phyloP scores from a whole-genome alignment of 2,113 vertebrate species.

The Genyomyrus donnyi region DNA sequence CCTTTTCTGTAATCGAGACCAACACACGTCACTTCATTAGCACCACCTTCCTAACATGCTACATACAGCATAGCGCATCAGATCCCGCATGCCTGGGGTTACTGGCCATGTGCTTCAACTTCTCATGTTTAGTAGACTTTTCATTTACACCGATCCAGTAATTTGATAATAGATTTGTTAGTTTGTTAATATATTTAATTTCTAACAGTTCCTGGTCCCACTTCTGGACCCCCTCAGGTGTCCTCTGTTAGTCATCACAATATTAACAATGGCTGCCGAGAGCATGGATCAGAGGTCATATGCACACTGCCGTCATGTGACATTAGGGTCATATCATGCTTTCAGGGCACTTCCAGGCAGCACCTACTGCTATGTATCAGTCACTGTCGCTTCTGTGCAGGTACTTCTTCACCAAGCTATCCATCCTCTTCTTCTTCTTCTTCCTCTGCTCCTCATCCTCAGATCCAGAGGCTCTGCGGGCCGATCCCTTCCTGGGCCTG shows the following conservation, averaged over 20 bases:
- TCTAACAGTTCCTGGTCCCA: background rate
- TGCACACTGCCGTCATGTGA: background rate
- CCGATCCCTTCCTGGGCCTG: slow-evolving; percentile 75
- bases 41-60: background rate
- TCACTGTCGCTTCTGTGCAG: slow-evolving; percentile 93
- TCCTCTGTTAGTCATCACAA: background rate
- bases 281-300: background rate
- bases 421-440: slow-evolving; percentile 78
- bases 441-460: slow-evolving; percentile 52
- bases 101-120: background rate
- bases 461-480: background rate
- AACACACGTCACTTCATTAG: background rate
- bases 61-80: background rate
- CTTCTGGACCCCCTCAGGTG: background rate
- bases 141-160: background rate
- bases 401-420: slow-evolving; percentile 94
- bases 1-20: background rate
- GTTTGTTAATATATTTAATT: background rate
- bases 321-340: slow-evolving; percentile 58
- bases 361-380: slow-evolving; percentile 70
- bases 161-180: background rate
- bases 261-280: background rate
- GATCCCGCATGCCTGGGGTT: background rate
- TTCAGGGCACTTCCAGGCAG: slow-evolving; percentile 37
- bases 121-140: background rate